Evolutionary conservation across 2,797 vertebrate species (phyloP).

Genomic region (Telmatherina bonti): DNA sequence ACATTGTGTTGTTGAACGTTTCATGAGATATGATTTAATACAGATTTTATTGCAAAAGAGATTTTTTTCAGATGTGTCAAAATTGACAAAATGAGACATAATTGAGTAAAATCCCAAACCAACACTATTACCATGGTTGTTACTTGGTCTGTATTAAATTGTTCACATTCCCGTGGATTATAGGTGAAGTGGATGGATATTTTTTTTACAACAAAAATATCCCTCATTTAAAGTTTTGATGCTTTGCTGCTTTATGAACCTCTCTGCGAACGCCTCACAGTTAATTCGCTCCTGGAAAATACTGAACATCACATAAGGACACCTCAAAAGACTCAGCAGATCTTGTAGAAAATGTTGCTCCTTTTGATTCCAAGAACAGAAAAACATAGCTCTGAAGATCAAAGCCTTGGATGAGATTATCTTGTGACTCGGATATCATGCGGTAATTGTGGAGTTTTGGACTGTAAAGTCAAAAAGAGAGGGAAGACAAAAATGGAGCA

Average conservation of each 20-base stretch:
- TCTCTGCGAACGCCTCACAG: neutral
- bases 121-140: conserved; percentile 16
- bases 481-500: neutral
- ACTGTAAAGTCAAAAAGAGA: neutral
- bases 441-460: conserved; percentile 5
- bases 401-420: neutral
- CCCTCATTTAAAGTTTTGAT: neutral
- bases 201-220: neutral
- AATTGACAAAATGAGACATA: neutral
- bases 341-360: neutral
- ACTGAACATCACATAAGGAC: neutral
- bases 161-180: conserved; percentile 30
- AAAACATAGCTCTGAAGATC: neutral
- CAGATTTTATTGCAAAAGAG: too few relatives aligned
- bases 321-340: neutral
- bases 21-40: neutral
- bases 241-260: neutral
- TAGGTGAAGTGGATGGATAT: conserved; percentile 2
- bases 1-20: neutral
- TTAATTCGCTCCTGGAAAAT: neutral
- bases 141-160: neutral
- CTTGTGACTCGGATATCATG: neutral
- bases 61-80: too few relatives aligned
- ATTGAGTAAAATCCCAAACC: neutral
- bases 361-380: neutral